phyloP scores from a whole-genome alignment of 2,888 invertebrate genomes.

The Nemoura dubitans region DNA sequence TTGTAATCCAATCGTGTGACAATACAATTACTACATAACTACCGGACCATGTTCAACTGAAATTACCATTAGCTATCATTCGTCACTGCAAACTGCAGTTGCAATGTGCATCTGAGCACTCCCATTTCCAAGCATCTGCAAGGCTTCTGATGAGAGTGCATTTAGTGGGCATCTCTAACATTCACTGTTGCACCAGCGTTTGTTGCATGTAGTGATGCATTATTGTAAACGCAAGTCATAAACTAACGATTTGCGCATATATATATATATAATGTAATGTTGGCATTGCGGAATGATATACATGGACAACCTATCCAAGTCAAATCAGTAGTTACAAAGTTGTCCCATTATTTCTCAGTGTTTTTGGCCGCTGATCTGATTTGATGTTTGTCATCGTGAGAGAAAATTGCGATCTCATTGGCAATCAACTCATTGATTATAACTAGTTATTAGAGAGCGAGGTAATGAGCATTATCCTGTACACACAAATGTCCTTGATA shows the following conservation, averaged over 20 bases:
- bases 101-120: not conserved
- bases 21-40: not conserved
- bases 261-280: too few relatives aligned
- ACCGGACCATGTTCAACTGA: not conserved
- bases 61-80: not conserved
- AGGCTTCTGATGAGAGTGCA: not conserved
- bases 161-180: too few relatives aligned
- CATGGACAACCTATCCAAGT: too few relatives aligned
- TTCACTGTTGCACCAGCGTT: too few relatives aligned
- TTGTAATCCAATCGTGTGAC: not conserved
- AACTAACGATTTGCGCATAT: too few relatives aligned
- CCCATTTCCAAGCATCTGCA: too few relatives aligned
- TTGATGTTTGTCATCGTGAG: not conserved
- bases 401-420: not conserved
- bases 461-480: slow-evolving; percentile 25
- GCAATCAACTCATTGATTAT: not conserved
- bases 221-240: too few relatives aligned
- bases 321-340: too few relatives aligned
- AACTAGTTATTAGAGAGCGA: not conserved
- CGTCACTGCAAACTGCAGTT: not conserved
- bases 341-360: too few relatives aligned
- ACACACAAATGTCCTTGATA: not conserved
- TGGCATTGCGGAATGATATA: too few relatives aligned
- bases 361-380: not conserved
- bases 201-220: too few relatives aligned